Evolutionary conservation across 2,113 vertebrate species (phyloP), one percentile per base, ranked within the genome.

Genomic region (Camelus bactrianus): DNA sequence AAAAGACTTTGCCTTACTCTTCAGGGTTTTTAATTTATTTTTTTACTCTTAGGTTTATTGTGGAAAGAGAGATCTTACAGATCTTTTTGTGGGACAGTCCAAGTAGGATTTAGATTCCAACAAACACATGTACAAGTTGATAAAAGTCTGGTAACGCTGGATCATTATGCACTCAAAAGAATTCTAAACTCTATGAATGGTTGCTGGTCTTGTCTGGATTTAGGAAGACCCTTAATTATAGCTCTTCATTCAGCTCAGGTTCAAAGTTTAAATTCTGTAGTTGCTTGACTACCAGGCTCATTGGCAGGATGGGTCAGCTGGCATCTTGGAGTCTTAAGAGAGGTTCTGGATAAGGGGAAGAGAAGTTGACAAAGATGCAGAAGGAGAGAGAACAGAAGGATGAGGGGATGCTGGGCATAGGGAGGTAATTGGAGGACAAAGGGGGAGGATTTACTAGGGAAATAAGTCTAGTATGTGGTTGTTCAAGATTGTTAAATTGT

Each of bases 101-200:
- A 92, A 14, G 73, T 89, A 83, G 48, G 56, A 88, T 84, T 96
- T 93, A 93, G 54, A 84, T 83, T 92, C 22, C 8, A 54, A 58
- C 5, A 28, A 81, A 72, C n/a, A 35, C 69, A 16, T 64, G 14
- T 95, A 12, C 30, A 94, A 69, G 16, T 90, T 94, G 62, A 69
- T 87, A 46, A 94, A 87, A 72, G 32, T 92, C 20, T 86, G 32
- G 48, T 80, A 94, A 94, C 32, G 3, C 42, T 79, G 52, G 52
- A 42, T 92, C 30, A 42, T 83, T 83, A n/a, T 80, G 30, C 7
- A 90, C n/a, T 72, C 42, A 95, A 22, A 95, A 90, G 6, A 94
- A 83, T 65, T 58, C 22, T 69, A 50, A 86, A 90, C 94, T 87
- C 67, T 90, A 11, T 65, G 73, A 89, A 87, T 67, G 77, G 42